Percentiles rank a stretch among this genome's conserved stretches.
These are phyloP conservation scores for Pammene fasciana DNA, from an alignment of 2,888 invertebrate genomes.

Conservation along the genomic window DNA sequence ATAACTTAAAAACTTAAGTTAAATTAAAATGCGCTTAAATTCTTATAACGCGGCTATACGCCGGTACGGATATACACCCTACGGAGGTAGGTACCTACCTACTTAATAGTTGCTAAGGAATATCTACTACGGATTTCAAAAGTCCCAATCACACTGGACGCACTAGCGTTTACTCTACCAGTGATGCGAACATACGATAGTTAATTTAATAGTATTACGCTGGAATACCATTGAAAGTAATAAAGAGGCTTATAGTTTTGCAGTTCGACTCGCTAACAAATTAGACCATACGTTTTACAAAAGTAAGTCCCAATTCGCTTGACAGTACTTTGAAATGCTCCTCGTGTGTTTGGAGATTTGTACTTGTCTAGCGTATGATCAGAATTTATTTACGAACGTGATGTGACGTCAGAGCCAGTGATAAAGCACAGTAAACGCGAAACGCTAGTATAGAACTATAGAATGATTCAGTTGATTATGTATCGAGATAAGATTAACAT, in stretches of 20 bases:
- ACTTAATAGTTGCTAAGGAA: no score
- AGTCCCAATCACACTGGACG: no score
- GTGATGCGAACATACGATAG: background rate
- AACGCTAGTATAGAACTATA: background rate
- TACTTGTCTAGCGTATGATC: constrained; percentile 9
- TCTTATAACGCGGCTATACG: no score
- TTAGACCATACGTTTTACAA: background rate
- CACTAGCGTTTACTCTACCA: background rate
- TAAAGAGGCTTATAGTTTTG: background rate
- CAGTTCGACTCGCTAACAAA: background rate
- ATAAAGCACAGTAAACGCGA: background rate
- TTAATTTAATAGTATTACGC: constrained; percentile 20
- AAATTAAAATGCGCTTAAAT: no score
- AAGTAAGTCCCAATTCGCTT: background rate
- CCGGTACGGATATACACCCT: no score
- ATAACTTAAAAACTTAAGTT: no score
- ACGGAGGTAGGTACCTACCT: no score
- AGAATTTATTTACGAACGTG: constrained; percentile 3
- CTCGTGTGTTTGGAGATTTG: background rate
- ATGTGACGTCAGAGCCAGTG: background rate
- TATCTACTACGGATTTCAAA: no score
- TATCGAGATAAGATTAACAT: constrained; percentile 1
- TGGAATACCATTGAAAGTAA: background rate
- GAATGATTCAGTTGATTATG: background rate
- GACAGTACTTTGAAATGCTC: background rate